A percentile compares a stretch with the other conserved stretches of the same genome.
Evolutionary conservation across 2,888 invertebrate genomes (phyloP).

Genomic region (Heliconius charithonia): DNA sequence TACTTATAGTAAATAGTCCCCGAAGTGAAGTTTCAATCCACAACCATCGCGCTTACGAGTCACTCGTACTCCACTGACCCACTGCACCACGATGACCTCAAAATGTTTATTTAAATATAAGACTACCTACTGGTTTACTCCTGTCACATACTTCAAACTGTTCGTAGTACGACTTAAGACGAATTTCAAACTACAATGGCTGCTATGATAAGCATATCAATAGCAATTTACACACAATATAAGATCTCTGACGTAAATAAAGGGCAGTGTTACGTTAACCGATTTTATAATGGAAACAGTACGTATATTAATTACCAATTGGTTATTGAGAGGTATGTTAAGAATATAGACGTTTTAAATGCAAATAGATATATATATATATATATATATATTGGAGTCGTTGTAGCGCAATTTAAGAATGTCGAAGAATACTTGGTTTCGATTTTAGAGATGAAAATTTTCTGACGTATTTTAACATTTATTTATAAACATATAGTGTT

Average conservation of each 20-base stretch:
- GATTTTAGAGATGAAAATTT: too few species aligned
- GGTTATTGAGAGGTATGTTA: not conserved
- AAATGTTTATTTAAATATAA: not conserved
- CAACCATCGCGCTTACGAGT: not conserved
- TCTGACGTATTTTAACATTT: too few species aligned
- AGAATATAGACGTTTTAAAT: not conserved
- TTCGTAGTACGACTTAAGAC: slow-evolving; percentile 11
- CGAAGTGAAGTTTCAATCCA: not conserved
- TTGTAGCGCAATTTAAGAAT: not conserved
- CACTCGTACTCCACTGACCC: too few species aligned
- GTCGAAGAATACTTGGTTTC: not conserved
- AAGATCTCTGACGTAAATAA: slow-evolving; percentile 39
- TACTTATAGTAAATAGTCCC: too few species aligned
- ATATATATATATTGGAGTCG: not conserved
- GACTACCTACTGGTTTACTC: not conserved
- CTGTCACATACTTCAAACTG: not conserved
- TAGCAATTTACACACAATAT: slow-evolving; percentile 45
- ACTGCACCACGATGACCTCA: not conserved
- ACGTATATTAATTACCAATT: not conserved
- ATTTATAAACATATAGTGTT: too few species aligned
- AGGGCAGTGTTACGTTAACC: slow-evolving; percentile 5
- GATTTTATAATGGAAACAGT: slow-evolving; percentile 3
- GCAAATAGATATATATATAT: not conserved
- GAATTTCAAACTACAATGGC: slow-evolving; percentile 38
- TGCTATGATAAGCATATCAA: slow-evolving; percentile 37